These are phyloP conservation scores for Polyploca ridens DNA, from an alignment of 2,888 invertebrate genomes.

Conservation along the genomic window DNA sequence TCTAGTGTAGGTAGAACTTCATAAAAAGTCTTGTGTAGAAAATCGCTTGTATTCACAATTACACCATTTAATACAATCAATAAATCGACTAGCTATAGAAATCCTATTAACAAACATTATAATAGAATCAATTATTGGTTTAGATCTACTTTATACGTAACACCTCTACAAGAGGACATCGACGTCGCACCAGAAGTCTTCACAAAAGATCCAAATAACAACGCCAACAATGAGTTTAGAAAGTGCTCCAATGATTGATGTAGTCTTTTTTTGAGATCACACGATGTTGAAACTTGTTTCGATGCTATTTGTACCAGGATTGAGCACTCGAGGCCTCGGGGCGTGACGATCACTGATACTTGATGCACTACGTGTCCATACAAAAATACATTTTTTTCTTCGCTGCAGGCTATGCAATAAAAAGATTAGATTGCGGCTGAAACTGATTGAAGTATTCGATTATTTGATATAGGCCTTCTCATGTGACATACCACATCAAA, in stretches of 20 bases:
- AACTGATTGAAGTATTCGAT: neutral
- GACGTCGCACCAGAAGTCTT: conserved; percentile 14
- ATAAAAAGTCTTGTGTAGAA: neutral
- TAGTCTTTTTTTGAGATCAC: conserved; percentile 61
- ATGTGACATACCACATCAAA: neutral
- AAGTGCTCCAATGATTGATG: conserved; percentile 74
- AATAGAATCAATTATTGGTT: conserved; percentile 4
- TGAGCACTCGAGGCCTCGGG: conserved; percentile 41
- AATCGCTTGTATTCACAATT: neutral
- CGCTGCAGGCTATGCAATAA: neutral
- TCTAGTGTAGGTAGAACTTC: neutral
- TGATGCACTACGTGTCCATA: conserved; percentile 12
- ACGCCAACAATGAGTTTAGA: conserved; percentile 70
- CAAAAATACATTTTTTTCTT: conserved; percentile 9
- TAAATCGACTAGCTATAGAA: neutral
- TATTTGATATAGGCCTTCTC: neutral
- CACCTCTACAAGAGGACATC: conserved; percentile 2
- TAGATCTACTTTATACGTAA: neutral
- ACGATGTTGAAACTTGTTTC: conserved; percentile 68
- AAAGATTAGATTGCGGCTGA: neutral
- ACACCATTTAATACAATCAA: neutral
- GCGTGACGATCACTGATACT: conserved; percentile 48
- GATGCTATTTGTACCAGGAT: conserved; percentile 35
- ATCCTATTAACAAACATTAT: neutral
- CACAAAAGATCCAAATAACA: conserved; percentile 41